These are phyloP conservation scores for Ibycter americanus DNA, from an alignment of 2,797 vertebrate genomes.

Conservation along the genomic window DNA sequence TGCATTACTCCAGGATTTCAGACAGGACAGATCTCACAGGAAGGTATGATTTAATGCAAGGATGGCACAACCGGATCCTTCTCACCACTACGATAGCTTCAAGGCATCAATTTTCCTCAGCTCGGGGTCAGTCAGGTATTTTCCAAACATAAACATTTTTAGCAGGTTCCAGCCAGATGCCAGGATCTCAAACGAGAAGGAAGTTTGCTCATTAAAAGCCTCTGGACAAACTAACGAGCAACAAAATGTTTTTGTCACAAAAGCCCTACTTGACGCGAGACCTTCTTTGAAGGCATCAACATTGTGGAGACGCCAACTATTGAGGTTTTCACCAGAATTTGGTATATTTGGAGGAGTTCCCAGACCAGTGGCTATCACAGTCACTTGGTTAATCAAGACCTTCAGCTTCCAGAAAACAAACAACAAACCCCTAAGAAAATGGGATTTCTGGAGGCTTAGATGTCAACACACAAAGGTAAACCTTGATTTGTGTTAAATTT, in stretches of 20 bases:
- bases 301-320: rapidly evolving
- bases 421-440: neutral
- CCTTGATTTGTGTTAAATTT: no score
- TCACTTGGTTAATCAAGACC: neutral
- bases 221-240: neutral
- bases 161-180: neutral
- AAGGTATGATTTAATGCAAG: neutral
- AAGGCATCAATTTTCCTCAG: neutral
- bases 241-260: neutral
- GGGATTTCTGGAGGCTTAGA: neutral
- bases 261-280: rapidly evolving
- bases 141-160: neutral
- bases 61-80: neutral
- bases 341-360: neutral
- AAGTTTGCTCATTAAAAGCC: neutral
- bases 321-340: neutral
- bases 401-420: neutral
- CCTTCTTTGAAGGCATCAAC: neutral
- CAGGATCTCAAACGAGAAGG: neutral
- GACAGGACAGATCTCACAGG: neutral
- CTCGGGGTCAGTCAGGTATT: neutral
- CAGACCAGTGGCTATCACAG: neutral
- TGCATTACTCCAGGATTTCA: neutral
- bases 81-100: neutral
- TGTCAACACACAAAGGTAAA: no score